Conservation (phyloP, 2,113 vertebrate species). For the Apteryx mantelli region DNA sequence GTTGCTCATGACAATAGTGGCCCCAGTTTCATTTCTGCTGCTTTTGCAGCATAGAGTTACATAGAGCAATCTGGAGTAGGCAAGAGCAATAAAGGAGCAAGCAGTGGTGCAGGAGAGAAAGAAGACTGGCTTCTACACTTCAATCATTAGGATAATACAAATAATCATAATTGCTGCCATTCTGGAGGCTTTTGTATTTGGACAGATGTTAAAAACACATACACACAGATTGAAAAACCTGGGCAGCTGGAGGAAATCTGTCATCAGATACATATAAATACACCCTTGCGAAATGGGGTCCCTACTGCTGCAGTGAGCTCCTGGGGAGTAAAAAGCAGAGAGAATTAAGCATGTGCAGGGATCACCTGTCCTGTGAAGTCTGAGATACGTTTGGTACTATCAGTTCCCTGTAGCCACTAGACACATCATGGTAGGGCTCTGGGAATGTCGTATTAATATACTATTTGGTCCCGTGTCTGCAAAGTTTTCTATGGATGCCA, state of each 20-base stretch:
- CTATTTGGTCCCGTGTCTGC: not conserved
- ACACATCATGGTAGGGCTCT: not conserved
- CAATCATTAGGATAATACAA: not conserved
- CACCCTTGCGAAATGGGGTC: not conserved
- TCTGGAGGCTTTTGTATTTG: conserved; percentile 33
- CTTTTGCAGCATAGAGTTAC: not conserved
- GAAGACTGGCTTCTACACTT: not conserved
- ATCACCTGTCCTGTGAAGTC: not conserved
- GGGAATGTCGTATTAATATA: not conserved
- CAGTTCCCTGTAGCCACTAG: not conserved
- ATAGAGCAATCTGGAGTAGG: not conserved
- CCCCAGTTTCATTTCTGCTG: not conserved
- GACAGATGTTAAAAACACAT: not conserved
- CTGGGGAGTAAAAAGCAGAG: not conserved
- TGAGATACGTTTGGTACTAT: not conserved
- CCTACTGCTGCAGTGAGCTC: not conserved
- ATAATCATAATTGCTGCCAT: not conserved
- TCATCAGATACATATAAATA: not conserved
- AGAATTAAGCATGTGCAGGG: not conserved
- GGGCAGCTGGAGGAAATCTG: conserved; percentile 22
- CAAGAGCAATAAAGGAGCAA: not conserved
- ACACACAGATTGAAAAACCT: not conserved
- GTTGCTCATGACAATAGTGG: fast-evolving
- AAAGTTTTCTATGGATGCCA: not conserved
- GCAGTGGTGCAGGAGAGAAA: not conserved